These are phyloP conservation scores for Stegana nigrithorax DNA, from an alignment of 2,888 invertebrate species.

Conservation along the genomic window DNA sequence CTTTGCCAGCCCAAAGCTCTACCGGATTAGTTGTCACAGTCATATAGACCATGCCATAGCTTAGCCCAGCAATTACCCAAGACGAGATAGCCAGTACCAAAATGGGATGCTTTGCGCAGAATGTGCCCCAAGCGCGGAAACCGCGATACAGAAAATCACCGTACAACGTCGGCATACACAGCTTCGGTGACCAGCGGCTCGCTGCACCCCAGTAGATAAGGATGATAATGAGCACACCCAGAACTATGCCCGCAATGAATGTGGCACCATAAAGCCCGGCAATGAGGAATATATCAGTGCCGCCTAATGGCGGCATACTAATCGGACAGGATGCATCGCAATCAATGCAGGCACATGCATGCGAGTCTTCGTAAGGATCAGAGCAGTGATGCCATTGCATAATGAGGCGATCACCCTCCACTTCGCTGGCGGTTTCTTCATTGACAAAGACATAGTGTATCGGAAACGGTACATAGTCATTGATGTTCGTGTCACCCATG, in stretches of 20 bases:
- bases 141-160: slow-evolving; percentile 65
- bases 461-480: slow-evolving; percentile 74
- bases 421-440: slow-evolving; percentile 50
- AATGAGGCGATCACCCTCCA: slow-evolving; percentile 5
- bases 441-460: slow-evolving; percentile 72
- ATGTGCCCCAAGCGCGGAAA: slow-evolving; percentile 69
- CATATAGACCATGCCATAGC: slow-evolving; percentile 77
- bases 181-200: slow-evolving; percentile 21
- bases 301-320: slow-evolving; percentile 66
- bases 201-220: slow-evolving; percentile 43
- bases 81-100: slow-evolving; percentile 75
- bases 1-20: slow-evolving; percentile 91
- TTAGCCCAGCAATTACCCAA: slow-evolving; percentile 72
- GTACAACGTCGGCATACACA: slow-evolving; percentile 50
- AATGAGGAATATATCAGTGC: slow-evolving; percentile 71
- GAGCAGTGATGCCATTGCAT: slow-evolving; percentile 71
- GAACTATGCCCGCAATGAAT: slow-evolving; percentile 73
- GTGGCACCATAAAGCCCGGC: slow-evolving; percentile 74
- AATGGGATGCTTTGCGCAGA: slow-evolving; percentile 77
- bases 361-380: slow-evolving; percentile 71
- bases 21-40: slow-evolving; percentile 88
- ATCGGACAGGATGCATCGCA: slow-evolving; percentile 75
- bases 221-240: slow-evolving; percentile 68
- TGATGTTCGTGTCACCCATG: slow-evolving; percentile 72
- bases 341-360: slow-evolving; percentile 83